Percentiles rank a stretch among this genome's conserved stretches.
Conservation (phyloP, 2,113 vertebrate species). For the Aramus guarauna region DNA sequence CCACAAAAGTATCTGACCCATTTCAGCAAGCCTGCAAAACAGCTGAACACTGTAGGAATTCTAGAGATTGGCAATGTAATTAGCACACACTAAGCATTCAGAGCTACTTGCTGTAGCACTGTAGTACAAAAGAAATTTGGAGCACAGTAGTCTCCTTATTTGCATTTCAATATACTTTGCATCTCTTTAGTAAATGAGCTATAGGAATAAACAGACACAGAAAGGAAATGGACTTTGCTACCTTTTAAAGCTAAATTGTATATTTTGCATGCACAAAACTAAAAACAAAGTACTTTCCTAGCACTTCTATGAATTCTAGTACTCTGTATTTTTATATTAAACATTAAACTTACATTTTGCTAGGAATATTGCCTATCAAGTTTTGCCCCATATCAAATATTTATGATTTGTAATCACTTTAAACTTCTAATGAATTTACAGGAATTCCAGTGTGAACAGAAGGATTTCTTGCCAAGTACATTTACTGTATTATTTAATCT, state of each 20-base stretch:
- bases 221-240: neutral
- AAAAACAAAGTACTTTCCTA: neutral
- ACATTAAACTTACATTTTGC: neutral
- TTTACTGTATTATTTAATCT: neutral
- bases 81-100: constrained; percentile 43
- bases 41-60: neutral
- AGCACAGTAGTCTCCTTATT: constrained; percentile 16
- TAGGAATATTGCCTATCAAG: neutral
- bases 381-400: neutral
- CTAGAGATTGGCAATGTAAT: constrained; percentile 1
- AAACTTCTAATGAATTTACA: neutral
- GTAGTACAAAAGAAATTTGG: constrained; percentile 28
- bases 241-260: neutral
- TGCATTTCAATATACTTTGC: constrained; percentile 38
- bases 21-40: neutral
- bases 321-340: neutral
- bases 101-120: neutral
- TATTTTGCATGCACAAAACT: neutral
- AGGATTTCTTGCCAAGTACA: neutral
- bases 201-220: neutral
- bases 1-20: neutral
- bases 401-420: neutral
- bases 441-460: neutral
- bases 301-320: neutral
- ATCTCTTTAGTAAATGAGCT: constrained; percentile 5